phyloP scores from a whole-genome alignment of 1,140 invertebrate genomes.

The Marisa cornuarietis region DNA sequence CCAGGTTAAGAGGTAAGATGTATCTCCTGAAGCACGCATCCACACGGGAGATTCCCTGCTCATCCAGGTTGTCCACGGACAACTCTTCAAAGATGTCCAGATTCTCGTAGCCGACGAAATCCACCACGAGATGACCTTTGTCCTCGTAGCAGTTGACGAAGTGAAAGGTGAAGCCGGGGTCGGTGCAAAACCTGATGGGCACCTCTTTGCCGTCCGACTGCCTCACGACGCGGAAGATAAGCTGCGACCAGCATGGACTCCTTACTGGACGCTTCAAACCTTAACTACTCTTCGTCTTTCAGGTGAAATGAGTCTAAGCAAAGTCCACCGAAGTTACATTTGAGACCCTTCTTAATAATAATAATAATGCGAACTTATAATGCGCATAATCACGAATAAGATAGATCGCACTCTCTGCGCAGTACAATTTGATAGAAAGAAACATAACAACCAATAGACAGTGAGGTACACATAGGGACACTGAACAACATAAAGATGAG shows the following conservation, averaged over 20 bases:
- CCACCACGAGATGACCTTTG: conserved; percentile 76
- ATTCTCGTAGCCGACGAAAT: conserved; percentile 85
- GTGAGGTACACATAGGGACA: too few species aligned
- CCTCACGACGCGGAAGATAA: conserved; percentile 19
- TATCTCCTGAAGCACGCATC: conserved; percentile 20
- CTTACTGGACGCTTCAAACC: too few species aligned
- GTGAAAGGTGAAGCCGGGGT: conserved; percentile 85
- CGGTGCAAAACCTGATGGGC: conserved; percentile 62
- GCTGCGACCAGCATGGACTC: conserved; percentile 5
- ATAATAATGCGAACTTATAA: too few species aligned
- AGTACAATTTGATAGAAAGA: too few species aligned
- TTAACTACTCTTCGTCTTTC: too few species aligned
- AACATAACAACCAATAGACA: too few species aligned
- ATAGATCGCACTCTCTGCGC: too few species aligned
- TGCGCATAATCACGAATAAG: too few species aligned
- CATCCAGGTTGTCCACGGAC: conserved; percentile 25
- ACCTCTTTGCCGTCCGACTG: conserved; percentile 3
- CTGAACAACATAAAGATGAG: too few species aligned
- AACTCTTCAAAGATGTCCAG: conserved; percentile 70
- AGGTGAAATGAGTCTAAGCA: too few species aligned
- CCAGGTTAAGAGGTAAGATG: conserved; percentile 27
- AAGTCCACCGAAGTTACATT: too few species aligned
- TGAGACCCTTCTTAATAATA: too few species aligned
- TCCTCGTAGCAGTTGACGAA: conserved; percentile 88
- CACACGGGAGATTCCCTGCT: not conserved